A percentile compares a stretch with the other conserved stretches of the same genome.
phyloP scores from a whole-genome alignment of 2,113 vertebrate species.

The Oenanthe melanoleuca region DNA sequence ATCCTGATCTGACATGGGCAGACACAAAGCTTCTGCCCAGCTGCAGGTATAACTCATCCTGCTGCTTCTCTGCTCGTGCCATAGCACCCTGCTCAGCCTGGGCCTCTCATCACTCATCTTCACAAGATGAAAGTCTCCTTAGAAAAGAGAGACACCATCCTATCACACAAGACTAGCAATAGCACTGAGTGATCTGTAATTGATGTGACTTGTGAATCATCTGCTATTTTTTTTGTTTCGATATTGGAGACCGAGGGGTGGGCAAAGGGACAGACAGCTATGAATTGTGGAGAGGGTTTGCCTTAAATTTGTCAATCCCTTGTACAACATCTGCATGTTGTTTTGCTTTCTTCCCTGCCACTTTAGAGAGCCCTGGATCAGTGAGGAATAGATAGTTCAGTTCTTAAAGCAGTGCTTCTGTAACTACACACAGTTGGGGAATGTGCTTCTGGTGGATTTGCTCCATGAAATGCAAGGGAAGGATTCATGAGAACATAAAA shows the following conservation, averaged over 20 bases:
- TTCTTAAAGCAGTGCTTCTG: conserved; percentile 47
- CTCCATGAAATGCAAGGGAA: conserved; percentile 61
- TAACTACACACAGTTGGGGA: conserved; percentile 51
- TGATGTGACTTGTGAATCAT: background rate
- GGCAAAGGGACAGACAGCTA: background rate
- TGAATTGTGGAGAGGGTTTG: background rate
- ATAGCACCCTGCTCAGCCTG: background rate
- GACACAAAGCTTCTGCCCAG: background rate
- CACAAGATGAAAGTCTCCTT: background rate
- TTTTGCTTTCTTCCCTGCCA: conserved; percentile 18
- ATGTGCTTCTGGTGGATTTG: conserved; percentile 68
- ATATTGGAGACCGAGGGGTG: background rate
- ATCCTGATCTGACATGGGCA: rapidly evolving
- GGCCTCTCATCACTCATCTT: background rate
- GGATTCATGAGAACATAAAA: conserved; percentile 75
- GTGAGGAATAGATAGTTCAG: conserved; percentile 45
- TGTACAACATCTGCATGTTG: conserved; percentile 41
- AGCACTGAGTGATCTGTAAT: background rate
- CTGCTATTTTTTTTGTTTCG: background rate
- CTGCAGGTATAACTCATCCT: background rate
- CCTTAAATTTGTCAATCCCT: conserved; percentile 43
- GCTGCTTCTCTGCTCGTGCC: background rate
- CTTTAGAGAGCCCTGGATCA: conserved; percentile 10
- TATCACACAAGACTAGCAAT: background rate
- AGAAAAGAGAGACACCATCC: background rate